A percentile compares a stretch with the other conserved stretches of the same genome.
Conservation (phyloP, 1,140 invertebrate species). For the Drosophila chauvacae region DNA sequence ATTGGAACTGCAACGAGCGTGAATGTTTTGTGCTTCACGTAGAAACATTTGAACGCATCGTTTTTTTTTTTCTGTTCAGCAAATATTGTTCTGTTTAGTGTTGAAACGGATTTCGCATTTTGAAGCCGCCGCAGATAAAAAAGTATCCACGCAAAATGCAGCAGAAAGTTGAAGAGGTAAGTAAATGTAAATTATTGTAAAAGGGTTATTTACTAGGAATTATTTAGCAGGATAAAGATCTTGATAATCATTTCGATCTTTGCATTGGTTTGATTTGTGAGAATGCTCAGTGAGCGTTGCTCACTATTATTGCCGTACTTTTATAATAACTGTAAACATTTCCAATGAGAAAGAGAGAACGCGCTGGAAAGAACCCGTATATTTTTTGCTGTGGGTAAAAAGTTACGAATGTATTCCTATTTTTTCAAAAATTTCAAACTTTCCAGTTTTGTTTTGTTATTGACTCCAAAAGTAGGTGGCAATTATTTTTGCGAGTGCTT, state of each 20-base stretch:
- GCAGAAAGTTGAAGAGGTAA: conserved; percentile 74
- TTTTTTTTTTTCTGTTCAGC: conserved; percentile 42
- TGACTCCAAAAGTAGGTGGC: background rate
- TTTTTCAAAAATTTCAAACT: background rate
- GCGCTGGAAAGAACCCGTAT: background rate
- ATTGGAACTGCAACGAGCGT: conserved; percentile 24
- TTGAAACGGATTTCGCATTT: conserved; percentile 38
- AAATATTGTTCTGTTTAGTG: conserved; percentile 50
- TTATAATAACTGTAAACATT: background rate
- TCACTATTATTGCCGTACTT: background rate
- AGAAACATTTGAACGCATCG: conserved; percentile 15
- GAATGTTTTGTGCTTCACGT: conserved; percentile 53
- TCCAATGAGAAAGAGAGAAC: background rate
- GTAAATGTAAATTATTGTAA: conserved; percentile 11
- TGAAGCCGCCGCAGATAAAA: conserved; percentile 14
- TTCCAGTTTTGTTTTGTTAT: background rate
- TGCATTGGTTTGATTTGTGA: background rate
- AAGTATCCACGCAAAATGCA: conserved; percentile 52
- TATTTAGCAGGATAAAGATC: background rate
- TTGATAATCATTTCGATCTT: background rate
- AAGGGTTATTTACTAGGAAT: background rate
- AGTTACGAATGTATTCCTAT: background rate
- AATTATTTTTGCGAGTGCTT: background rate
- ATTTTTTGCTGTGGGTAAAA: background rate
- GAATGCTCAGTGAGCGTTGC: too few species aligned